These are phyloP conservation scores for Anagyrus pseudococci DNA, from an alignment of 2,888 invertebrate genomes.

Conservation along the genomic window DNA sequence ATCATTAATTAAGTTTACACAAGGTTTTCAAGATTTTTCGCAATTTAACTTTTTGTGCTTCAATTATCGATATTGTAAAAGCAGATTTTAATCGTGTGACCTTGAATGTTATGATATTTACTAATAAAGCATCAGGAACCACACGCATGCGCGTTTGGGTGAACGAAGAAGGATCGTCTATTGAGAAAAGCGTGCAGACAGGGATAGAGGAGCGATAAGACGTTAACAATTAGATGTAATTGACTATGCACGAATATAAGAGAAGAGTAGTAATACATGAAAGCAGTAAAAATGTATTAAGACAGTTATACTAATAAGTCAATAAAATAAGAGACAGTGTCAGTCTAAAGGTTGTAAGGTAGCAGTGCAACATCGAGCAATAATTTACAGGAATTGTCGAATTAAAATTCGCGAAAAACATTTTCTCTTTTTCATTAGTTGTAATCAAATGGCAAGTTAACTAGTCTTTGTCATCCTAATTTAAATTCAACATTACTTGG, in stretches of 20 bases:
- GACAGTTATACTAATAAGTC: conserved; percentile 16
- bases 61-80: too few species aligned
- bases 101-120: conserved; percentile 26
- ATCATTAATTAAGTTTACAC: too few species aligned
- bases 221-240: conserved; percentile 29
- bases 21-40: neutral
- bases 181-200: conserved; percentile 38
- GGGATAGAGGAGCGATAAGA: conserved; percentile 35
- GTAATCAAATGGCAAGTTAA: too few species aligned
- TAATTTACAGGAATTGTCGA: conserved; percentile 23
- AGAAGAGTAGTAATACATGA: conserved; percentile 22
- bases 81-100: conserved; percentile 23
- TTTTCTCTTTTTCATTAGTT: too few species aligned
- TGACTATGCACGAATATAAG: conserved; percentile 22
- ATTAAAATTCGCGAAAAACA: conserved; percentile 9
- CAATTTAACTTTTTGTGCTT: too few species aligned
- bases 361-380: conserved; percentile 34
- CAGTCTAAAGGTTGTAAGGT: conserved; percentile 32
- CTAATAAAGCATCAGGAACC: conserved; percentile 31
- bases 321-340: conserved; percentile 24
- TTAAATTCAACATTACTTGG: too few species aligned
- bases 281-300: conserved; percentile 20
- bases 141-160: conserved; percentile 38
- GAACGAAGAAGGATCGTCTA: conserved; percentile 39
- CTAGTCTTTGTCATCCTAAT: too few species aligned